Conservation (phyloP, 1,140 invertebrate species). For the Drosophila orosa region DNA sequence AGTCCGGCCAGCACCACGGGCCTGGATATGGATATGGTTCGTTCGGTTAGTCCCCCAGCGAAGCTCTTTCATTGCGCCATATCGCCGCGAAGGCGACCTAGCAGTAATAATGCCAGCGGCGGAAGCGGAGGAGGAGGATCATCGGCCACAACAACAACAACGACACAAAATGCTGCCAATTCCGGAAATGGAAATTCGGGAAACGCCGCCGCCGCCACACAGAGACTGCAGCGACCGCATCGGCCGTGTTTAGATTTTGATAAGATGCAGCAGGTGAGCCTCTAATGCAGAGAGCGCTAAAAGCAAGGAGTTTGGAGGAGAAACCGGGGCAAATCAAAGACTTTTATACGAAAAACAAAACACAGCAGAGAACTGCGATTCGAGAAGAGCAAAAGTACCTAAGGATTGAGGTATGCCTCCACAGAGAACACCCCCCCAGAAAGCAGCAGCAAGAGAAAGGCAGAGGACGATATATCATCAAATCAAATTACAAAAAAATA, state of each 20-base stretch:
- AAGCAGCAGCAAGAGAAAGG: slow-evolving; percentile 25
- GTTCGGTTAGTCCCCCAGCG: slow-evolving; percentile 89
- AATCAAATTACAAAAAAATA: slow-evolving; percentile 72
- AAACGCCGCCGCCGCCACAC: slow-evolving; percentile 84
- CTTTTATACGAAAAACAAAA: slow-evolving; percentile 73
- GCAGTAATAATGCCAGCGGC: slow-evolving; percentile 69
- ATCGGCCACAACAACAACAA: slow-evolving; percentile 38
- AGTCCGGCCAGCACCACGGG: slow-evolving; percentile 84
- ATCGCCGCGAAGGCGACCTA: slow-evolving; percentile 87
- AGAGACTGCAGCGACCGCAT: slow-evolving; percentile 88
- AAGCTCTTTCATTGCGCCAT: slow-evolving; percentile 89
- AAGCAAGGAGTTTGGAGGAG: slow-evolving; percentile 29
- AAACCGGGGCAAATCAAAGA: slow-evolving; percentile 77
- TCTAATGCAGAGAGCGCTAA: slow-evolving; percentile 80
- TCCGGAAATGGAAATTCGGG: slow-evolving; percentile 26
- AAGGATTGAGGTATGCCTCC: slow-evolving; percentile 24
- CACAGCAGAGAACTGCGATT: slow-evolving; percentile 37
- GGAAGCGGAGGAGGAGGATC: slow-evolving; percentile 6
- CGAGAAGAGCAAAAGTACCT: slow-evolving; percentile 18
- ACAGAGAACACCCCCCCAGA: neutral
- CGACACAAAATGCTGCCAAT: slow-evolving; percentile 49
- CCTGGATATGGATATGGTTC: slow-evolving; percentile 84
- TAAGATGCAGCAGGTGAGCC: slow-evolving; percentile 92
- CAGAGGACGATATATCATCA: slow-evolving; percentile 62
- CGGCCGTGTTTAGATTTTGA: slow-evolving; percentile 97